Base-by-base conservation (phyloP, 2,113 vertebrate genomes). In the Paradisaea rubra region DNA sequence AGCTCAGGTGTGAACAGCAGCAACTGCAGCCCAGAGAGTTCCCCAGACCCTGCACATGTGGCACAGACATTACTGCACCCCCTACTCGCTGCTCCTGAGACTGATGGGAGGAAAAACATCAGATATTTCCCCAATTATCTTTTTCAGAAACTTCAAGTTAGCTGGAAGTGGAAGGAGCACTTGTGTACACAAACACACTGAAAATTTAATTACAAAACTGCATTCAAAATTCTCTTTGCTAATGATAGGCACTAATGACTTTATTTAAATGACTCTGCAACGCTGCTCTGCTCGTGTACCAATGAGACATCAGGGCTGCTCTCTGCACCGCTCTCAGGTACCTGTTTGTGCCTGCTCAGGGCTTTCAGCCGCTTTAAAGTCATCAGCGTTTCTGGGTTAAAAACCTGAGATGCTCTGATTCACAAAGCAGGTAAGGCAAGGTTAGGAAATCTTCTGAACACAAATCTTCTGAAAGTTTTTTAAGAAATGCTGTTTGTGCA, bases 231-330 rank as follows among this genome's bases (percentile, higher is more conserved):
- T 85, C 83, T 73, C 86, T 70, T 78, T 79, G 89, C 71, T 81
- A 77, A 60, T 76, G 81, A 79, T 6, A 57, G 57, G 79, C 65
- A 45, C 73, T 85, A 72, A 94, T 60, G 63, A 87, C 73, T 83
- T 81, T 9, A 94, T 80, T 72, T 37, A 52, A 94, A 89, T 85
- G 84, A 37, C 44, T 88, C 86, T 74, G 61, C 49, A 64, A 13
- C 1, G 41, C 69, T 84, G 30, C 47, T 69, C 47, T 54, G 5
- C 64, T 61, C 1, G 0, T 44, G 53, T 13, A 27, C 3, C 83
- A 74, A 2, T 23, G 72, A 86, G 88, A 23, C 78, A n/a, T 0
- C 61, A 33, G 49, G 35, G 86, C 86, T 76, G 80, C 1, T 76
- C 65, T 22, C 81, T 66, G 44, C 27, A 11, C 79, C 69, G 79